Percentiles rank a stretch among this genome's conserved stretches.
Conservation (phyloP, 2,888 invertebrate genomes). For the Cryptops parisi region DNA sequence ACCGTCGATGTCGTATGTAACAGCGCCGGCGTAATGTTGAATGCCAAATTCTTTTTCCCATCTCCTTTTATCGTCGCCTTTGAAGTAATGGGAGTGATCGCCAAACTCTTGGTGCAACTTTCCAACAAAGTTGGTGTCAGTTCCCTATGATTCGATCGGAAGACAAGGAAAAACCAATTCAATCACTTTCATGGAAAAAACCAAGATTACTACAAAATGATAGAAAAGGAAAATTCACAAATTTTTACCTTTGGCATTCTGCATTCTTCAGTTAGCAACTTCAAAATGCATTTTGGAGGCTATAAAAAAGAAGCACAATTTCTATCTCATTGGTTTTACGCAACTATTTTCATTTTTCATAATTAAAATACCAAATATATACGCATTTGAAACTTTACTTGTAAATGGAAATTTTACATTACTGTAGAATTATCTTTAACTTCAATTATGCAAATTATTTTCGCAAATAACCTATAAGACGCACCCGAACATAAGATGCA, state of each 20-base stretch:
- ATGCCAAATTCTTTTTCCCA: conserved; percentile 87
- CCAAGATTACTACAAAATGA: background rate
- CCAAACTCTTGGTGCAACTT: conserved; percentile 81
- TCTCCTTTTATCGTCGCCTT: conserved; percentile 63
- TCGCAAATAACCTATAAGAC: too few relatives aligned
- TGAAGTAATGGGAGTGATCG: conserved; percentile 64
- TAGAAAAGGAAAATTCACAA: background rate
- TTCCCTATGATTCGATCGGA: conserved; percentile 42
- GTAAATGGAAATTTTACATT: too few relatives aligned
- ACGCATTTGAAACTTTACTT: too few relatives aligned
- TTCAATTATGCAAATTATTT: too few relatives aligned
- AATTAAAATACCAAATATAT: too few relatives aligned
- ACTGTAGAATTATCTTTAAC: too few relatives aligned
- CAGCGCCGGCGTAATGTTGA: conserved; percentile 69
- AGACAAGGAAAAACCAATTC: conserved; percentile 2
- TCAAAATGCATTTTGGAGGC: conserved; percentile 12
- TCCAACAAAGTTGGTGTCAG: conserved; percentile 70
- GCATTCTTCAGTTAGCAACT: conserved; percentile 5
- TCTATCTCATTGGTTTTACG: too few relatives aligned
- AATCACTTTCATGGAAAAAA: background rate
- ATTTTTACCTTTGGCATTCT: conserved; percentile 11
- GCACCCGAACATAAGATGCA: too few relatives aligned
- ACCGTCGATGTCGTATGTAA: conserved; percentile 65
- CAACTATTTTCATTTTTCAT: too few relatives aligned
- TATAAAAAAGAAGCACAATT: conserved; percentile 7